Conservation (phyloP, 1,140 invertebrate genomes). For the Brachionus calyciflorus region DNA sequence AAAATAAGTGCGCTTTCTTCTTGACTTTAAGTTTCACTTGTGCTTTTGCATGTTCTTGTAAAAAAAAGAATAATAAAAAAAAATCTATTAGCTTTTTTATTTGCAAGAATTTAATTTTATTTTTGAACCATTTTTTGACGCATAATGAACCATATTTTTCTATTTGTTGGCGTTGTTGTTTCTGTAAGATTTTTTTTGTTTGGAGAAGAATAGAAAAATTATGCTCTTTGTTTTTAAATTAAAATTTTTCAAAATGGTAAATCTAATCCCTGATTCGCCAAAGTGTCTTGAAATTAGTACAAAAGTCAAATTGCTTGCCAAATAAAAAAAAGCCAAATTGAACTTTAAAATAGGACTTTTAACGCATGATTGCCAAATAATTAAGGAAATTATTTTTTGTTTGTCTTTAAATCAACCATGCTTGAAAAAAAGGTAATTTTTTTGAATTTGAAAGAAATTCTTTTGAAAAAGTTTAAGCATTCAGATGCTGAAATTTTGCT, state of each 20-base stretch:
- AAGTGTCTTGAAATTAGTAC: not conserved
- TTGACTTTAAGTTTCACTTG: not conserved
- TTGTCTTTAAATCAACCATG: not conserved
- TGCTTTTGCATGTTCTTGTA: constrained; percentile 37
- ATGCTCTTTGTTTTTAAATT: no score
- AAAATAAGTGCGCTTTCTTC: constrained; percentile 43
- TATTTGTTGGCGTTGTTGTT: not conserved
- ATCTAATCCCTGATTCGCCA: not conserved
- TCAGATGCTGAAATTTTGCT: no score
- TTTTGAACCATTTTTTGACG: constrained; percentile 25
- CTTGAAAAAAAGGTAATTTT: not conserved
- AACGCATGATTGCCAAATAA: constrained; percentile 30
- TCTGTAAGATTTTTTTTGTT: not conserved
- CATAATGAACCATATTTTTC: constrained; percentile 4
- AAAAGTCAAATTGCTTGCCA: constrained; percentile 17
- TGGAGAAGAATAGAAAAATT: no score
- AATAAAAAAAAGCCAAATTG: no score
- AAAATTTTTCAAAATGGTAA: constrained; percentile 6
- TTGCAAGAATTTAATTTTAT: not conserved
- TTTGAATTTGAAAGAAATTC: no score
- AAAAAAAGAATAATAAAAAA: not conserved
- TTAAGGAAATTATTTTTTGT: not conserved
- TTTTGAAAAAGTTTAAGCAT: no score
- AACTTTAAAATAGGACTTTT: constrained; percentile 5
- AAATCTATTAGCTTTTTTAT: not conserved